Evolutionary conservation across 2,888 invertebrate species (phyloP).

Genomic region (Barypeithes pellucidus): DNA sequence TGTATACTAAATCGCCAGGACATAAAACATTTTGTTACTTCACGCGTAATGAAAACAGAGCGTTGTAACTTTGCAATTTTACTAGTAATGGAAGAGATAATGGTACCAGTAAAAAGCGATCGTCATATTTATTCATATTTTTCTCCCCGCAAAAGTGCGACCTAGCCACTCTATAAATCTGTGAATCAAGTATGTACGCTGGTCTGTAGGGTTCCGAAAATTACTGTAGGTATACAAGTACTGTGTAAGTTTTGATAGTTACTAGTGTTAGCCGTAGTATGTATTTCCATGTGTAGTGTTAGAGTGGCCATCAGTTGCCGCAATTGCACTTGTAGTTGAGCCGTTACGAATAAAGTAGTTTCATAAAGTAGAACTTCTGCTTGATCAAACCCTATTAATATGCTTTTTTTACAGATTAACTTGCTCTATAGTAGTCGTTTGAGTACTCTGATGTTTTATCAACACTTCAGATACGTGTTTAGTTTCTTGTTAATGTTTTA

Average conservation of each 20-base stretch:
- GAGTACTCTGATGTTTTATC: slow-evolving; percentile 28
- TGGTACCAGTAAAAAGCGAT: too few relatives aligned
- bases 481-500: slow-evolving; percentile 21
- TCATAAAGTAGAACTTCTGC: slow-evolving; percentile 72
- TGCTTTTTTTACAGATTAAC: slow-evolving; percentile 63
- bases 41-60: too few relatives aligned
- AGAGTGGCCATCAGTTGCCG: slow-evolving; percentile 65
- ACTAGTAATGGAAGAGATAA: too few relatives aligned
- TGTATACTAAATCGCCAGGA: too few relatives aligned
- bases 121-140: too few relatives aligned
- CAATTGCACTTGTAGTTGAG: slow-evolving; percentile 73
- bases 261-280: slow-evolving; percentile 66
- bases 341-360: slow-evolving; percentile 74
- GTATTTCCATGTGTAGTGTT: slow-evolving; percentile 71
- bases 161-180: too few relatives aligned
- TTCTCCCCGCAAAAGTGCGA: too few relatives aligned
- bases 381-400: slow-evolving; percentile 65
- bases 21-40: too few relatives aligned
- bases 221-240: slow-evolving; percentile 69
- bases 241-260: slow-evolving; percentile 67
- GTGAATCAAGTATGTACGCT: too few relatives aligned
- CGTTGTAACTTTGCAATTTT: too few relatives aligned
- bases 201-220: slow-evolving; percentile 55
- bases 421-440: slow-evolving; percentile 44
- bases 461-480: slow-evolving; percentile 33